These are phyloP conservation scores for Nasonia longicornis DNA, from an alignment of 1,140 invertebrate species.

Conservation along the genomic window DNA sequence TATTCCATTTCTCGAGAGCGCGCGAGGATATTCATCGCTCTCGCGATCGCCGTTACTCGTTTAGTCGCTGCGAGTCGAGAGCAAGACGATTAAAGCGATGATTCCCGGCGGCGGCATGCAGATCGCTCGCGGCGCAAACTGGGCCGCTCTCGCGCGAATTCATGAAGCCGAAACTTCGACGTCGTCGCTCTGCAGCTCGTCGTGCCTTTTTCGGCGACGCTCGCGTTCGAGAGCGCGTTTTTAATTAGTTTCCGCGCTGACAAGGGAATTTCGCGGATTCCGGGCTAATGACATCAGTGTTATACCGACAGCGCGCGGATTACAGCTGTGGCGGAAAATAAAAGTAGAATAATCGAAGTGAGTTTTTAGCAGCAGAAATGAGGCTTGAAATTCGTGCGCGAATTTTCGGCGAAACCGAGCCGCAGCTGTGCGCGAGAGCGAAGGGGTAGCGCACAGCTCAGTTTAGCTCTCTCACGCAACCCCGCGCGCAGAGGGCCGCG, in stretches of 20 bases:
- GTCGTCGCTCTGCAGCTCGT: not conserved
- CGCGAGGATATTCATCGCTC: constrained; percentile 6
- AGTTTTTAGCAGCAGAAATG: too few relatives aligned
- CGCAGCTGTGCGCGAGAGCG: not conserved
- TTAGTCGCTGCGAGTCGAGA: not conserved
- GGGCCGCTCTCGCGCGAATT: constrained; percentile 42
- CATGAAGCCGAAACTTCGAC: constrained; percentile 10
- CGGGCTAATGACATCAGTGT: too few relatives aligned
- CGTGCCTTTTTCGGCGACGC: not conserved
- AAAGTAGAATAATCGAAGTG: too few relatives aligned
- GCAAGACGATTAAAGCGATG: constrained; percentile 30
- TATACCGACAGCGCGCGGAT: not conserved
- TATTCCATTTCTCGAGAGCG: constrained; percentile 9
- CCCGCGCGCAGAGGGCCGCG: not conserved
- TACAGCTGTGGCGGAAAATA: not conserved
- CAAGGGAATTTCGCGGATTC: too few relatives aligned
- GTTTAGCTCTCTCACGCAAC: not conserved
- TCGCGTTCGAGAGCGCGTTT: too few relatives aligned
- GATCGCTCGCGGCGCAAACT: constrained; percentile 12
- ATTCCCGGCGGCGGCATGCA: constrained; percentile 26
- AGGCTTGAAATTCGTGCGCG: constrained; percentile 36
- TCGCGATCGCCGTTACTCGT: constrained; percentile 30
- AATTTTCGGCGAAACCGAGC: constrained; percentile 46
- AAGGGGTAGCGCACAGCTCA: not conserved
- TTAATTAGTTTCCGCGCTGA: too few relatives aligned